Base-by-base conservation (phyloP, 2,888 invertebrate genomes). In the Athalia circularis region DNA sequence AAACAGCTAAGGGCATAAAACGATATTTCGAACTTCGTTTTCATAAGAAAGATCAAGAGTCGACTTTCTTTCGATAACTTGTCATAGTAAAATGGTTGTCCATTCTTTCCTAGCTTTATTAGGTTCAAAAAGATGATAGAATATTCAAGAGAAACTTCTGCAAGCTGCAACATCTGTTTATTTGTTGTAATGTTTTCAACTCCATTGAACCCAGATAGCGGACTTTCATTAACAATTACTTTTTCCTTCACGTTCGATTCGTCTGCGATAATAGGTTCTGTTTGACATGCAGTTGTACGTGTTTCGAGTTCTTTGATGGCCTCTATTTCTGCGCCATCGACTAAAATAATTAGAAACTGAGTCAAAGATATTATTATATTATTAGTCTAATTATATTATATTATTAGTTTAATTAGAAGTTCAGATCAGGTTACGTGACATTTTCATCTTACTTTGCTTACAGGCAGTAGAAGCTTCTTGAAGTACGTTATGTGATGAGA, bases 11-110 rank as follows among this genome's bases (percentile, higher is more conserved):
- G 7, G 11, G 81, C 81, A 74, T 81, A 82, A 80, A 81, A 83
- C 9, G 83, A 78, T 54, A 83, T 65, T 9, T 81, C 84, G 45
- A 76, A 80, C 77, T 83, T 83, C 77, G 83, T 79, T 80, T 83
- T 82, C 7, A 83, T 72, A 62, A 82, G 77, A 79, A 84, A 83
- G 52, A 83, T 80, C 43, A 83, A 78, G 13, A 84, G 78, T 62
- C 80, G 54, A 77, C 83, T 79, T 65, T 83, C 76, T 65, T 77
- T 79, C 8, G 77, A 68, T 45, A 83, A 57, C 77, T 79, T 61
- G 52, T 47, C 77, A 48, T 78, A 81, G n/a, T 80, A 70, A 76
- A 72, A 29, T 65, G 74, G 9, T 67, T 75, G 48, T 11, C 15
- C 47, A 74, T 64, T 74, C 57, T 68, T n/a, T 59, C 72, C 61